phyloP scores from a whole-genome alignment of 2,888 invertebrate genomes.

The Pachydiplax longipennis region DNA sequence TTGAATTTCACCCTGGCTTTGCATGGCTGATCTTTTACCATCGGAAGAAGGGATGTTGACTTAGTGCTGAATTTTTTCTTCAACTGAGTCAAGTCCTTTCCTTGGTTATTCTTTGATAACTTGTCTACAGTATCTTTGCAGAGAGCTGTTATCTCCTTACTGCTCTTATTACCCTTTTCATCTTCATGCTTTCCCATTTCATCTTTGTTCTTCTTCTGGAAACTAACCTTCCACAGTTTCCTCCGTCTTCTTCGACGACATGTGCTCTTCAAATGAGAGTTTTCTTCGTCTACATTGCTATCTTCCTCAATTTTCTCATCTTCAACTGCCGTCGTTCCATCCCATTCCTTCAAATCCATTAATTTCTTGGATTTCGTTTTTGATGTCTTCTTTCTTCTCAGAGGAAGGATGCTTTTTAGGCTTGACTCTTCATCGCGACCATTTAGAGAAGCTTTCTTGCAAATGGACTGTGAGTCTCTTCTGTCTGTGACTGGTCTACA shows the following conservation, averaged over 20 bases:
- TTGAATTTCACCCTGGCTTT: conserved; percentile 13
- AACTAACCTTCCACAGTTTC: background rate
- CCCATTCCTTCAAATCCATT: background rate
- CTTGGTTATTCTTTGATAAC: background rate
- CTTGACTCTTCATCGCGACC: background rate
- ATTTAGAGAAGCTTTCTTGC: conserved; percentile 16
- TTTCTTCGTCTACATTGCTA: background rate
- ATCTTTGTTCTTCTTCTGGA: conserved; percentile 26
- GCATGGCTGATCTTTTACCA: background rate
- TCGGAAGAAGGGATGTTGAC: background rate
- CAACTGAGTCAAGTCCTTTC: background rate
- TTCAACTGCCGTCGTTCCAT: background rate
- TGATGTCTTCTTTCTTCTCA: background rate
- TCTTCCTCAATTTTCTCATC: background rate
- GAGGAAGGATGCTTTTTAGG: background rate
- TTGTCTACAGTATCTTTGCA: background rate
- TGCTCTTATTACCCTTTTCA: background rate
- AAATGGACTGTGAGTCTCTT: background rate
- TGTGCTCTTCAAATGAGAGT: background rate
- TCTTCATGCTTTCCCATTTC: background rate
- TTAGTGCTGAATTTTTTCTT: background rate
- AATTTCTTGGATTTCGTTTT: background rate
- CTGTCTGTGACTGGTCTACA: conserved; percentile 3
- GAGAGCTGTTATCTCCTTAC: background rate
- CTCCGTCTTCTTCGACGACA: background rate